Evolutionary conservation across 30 jellyfish, hydroid and myxozoan species (phyloP).

Genomic region (Chironex yamaguchii): DNA sequence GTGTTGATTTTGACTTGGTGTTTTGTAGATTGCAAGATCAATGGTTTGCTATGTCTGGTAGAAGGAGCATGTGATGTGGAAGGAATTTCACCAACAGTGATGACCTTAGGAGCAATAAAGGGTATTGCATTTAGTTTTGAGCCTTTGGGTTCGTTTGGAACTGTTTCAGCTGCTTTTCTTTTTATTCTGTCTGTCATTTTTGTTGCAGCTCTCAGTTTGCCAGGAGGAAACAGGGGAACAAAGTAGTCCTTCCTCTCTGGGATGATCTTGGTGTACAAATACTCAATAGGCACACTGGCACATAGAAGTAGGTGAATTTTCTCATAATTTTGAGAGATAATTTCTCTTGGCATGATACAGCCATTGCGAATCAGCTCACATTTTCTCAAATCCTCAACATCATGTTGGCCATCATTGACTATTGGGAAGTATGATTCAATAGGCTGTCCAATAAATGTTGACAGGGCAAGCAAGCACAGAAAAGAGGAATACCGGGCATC

Average conservation of each 20-base stretch:
- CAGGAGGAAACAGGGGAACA: slow-evolving; percentile 20
- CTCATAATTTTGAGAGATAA: background rate
- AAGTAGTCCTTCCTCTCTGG: slow-evolving; percentile 19
- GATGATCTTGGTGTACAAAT: background rate
- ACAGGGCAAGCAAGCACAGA: slow-evolving; percentile 44
- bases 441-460: slow-evolving; percentile 31
- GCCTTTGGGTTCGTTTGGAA: background rate
- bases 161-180: background rate
- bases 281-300: slow-evolving; percentile 36
- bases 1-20: background rate
- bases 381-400: background rate
- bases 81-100: too few species aligned
- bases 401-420: background rate
- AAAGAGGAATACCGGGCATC: slow-evolving; percentile 34
- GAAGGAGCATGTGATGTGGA: too few species aligned
- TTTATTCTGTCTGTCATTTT: background rate
- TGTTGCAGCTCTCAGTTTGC: background rate
- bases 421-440: slow-evolving; percentile 50
- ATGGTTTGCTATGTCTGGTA: too few species aligned
- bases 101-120: background rate
- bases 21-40: background rate
- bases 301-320: slow-evolving; percentile 48
- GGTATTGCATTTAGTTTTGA: background rate
- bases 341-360: slow-evolving; percentile 6
- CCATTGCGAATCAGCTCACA: slow-evolving; percentile 24